Evolutionary conservation across 2,113 vertebrate genomes (phyloP).

Genomic region (Dromiciops gliroides): DNA sequence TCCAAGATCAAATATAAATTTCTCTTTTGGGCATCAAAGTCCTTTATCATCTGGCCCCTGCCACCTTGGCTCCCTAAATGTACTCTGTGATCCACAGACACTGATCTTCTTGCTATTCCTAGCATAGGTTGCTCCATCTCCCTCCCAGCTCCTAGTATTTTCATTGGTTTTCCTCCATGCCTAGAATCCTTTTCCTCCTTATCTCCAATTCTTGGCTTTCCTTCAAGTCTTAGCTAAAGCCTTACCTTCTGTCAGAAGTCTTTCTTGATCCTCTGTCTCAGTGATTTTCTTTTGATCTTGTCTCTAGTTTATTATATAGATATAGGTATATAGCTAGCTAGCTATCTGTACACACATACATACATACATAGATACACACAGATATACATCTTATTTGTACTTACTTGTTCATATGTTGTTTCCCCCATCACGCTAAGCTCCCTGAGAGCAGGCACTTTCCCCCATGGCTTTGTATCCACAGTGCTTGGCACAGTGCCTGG

Average conservation of each 20-base stretch:
- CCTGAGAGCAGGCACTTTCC: neutral
- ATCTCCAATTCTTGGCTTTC: neutral
- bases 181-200: neutral
- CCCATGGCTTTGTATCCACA: neutral
- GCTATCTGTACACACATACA: too few relatives aligned
- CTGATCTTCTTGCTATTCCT: neutral
- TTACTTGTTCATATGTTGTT: neutral
- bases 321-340: too few relatives aligned
- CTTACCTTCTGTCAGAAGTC: neutral
- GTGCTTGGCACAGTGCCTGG: neutral
- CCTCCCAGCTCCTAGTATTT: neutral
- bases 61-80: neutral
- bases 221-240: neutral
- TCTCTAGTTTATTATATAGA: neutral
- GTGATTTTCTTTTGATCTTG: neutral
- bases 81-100: neutral
- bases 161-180: neutral
- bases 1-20: neutral
- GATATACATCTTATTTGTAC: neutral
- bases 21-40: neutral
- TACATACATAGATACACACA: too few relatives aligned
- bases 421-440: neutral
- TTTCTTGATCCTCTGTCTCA: neutral
- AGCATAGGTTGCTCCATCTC: neutral
- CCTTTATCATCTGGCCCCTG: neutral